Percentiles rank a stretch among this genome's conserved stretches.
phyloP scores from a whole-genome alignment of 2,797 vertebrate species.

The Melanotaenia maccullochi region DNA sequence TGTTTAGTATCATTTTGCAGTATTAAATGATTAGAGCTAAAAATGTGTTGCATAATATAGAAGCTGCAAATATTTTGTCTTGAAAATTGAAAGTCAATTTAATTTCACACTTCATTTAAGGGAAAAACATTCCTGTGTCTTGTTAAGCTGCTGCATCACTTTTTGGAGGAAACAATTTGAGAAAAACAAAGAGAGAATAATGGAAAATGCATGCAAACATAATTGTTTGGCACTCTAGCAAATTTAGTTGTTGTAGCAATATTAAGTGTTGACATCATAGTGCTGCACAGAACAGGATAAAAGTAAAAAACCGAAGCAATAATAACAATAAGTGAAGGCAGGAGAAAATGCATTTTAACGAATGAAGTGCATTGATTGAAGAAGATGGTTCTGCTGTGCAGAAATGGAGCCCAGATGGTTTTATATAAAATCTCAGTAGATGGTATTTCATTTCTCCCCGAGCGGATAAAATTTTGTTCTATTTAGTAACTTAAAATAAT shows the following conservation, averaged over 20 bases:
- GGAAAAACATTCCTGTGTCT: not conserved
- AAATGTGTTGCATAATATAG: not conserved
- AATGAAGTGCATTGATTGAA: constrained; percentile 37
- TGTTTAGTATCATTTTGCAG: not conserved
- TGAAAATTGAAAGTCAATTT: not conserved
- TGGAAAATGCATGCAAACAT: constrained; percentile 2
- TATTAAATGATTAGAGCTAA: not conserved
- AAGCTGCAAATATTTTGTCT: constrained; percentile 1
- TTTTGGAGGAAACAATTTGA: constrained; percentile 8
- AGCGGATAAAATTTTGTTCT: constrained; percentile 32
- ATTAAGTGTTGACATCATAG: constrained; percentile 34
- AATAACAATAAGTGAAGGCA: constrained; percentile 34
- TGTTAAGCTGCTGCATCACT: not conserved
- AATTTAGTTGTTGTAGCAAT: constrained; percentile 17
- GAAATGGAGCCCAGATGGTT: constrained; percentile 33
- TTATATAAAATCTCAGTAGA: constrained; percentile 52
- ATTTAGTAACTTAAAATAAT: constrained; percentile 23
- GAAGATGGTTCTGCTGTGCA: constrained; percentile 23
- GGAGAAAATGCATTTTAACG: constrained; percentile 44
- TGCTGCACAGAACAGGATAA: constrained; percentile 15
- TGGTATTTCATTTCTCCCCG: constrained; percentile 12
- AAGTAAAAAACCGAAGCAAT: constrained; percentile 43
- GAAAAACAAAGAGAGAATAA: constrained; percentile 4
- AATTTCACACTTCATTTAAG: constrained; percentile 12
- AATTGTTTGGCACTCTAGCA: constrained; percentile 5